Base-by-base conservation (phyloP, 2,888 invertebrate species). In the Zygaena filipendulae region DNA sequence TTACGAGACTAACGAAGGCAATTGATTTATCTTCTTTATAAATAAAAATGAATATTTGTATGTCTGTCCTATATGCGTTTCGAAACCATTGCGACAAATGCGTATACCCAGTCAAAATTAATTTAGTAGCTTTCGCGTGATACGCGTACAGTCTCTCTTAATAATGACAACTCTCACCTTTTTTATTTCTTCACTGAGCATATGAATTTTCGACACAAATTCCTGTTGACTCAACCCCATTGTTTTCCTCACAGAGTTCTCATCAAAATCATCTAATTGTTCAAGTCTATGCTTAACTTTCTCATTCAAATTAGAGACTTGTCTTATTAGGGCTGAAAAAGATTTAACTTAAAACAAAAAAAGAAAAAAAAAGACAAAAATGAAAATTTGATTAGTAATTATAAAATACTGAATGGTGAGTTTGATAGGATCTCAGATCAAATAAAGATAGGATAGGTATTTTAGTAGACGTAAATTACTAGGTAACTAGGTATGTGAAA, bases 181-280 rank as follows among this genome's bases (percentile, higher is more conserved):
- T 22, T 91, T 88, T 13, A 99, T 83, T 62, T 96, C 95, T 53
- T 88, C 88, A 70, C 92, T 94, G n/a, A 97, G 82, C 62, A 95
- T 90, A 48, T 93, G 92, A 37, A 98, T 92, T 46, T 92, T 86
- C 23, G 85, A 83, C 4, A 92, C 87, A 77, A 95, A 98, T 58
- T 97, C 96, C 59, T 93, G 91, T 62, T 97, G 97, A 2, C 92
- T 91, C 36, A 98, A 79, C 49, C 96, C 92, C 56, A 92, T 84
- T 71, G 92, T 90, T 71, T 92, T 93, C 46, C 91, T 86, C 32
- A 93, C 87, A 9, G 89, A 87, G 4, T 90, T 88, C 66, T 96
- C 95, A 58, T 97, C 97, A 70, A 96, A 92, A 48, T 93, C 92
- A 77, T 97, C 97, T 32, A 98, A 71, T 57, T 97, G 97, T 59